Evolutionary conservation across 2,888 invertebrate genomes (phyloP).

Genomic region (Tetramorium bicarinatum): DNA sequence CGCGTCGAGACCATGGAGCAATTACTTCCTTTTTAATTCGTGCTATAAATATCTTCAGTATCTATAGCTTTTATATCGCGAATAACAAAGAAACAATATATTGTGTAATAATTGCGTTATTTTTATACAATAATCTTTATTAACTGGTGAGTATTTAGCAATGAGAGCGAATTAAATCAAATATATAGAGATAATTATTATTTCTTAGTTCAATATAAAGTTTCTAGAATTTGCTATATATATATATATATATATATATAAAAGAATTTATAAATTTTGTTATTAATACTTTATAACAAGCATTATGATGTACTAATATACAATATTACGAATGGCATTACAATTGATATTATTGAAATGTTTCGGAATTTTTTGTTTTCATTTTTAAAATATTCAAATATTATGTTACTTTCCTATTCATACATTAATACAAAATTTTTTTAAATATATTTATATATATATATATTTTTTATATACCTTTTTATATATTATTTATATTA

Average conservation of each 20-base stretch:
- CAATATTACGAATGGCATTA: not conserved
- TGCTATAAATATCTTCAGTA: not conserved
- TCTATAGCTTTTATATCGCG: not conserved
- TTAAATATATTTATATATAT: too few relatives aligned
- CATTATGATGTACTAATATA: not conserved
- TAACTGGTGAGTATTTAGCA: not conserved
- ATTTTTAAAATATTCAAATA: not conserved
- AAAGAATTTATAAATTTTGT: slow-evolving; percentile 73
- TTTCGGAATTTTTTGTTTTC: not conserved
- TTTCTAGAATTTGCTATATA: slow-evolving; percentile 39
- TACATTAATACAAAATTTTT: not conserved
- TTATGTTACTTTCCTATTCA: not conserved
- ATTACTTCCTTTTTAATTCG: slow-evolving; percentile 2
- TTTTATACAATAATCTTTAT: not conserved
- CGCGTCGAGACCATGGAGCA: not conserved
- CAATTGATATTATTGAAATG: not conserved
- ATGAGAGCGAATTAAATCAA: not conserved
- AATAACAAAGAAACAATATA: not conserved
- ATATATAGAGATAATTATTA: slow-evolving; percentile 28
- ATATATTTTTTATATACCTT: too few relatives aligned
- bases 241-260: not conserved
- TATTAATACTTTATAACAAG: slow-evolving; percentile 66
- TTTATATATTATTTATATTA: not conserved
- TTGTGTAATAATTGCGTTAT: not conserved
- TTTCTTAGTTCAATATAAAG: slow-evolving; percentile 20